phyloP scores from a whole-genome alignment of 2,113 vertebrate species.

The Hyla sarda region DNA sequence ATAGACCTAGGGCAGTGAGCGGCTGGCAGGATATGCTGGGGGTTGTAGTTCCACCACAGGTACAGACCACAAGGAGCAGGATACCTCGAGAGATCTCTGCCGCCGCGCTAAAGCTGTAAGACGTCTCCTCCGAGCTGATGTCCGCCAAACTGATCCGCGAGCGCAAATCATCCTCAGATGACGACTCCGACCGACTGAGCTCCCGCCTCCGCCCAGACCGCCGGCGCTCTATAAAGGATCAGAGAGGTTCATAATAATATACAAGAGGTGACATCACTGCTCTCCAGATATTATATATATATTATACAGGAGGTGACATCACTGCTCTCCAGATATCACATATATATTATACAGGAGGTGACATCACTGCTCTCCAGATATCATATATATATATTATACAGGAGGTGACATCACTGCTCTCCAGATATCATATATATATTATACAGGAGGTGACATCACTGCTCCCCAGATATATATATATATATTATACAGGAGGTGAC shows the following conservation, averaged over 20 bases:
- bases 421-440: too few relatives aligned
- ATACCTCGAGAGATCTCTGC: not conserved
- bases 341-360: too few relatives aligned
- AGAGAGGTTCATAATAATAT: too few relatives aligned
- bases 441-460: too few relatives aligned
- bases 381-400: too few relatives aligned
- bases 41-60: not conserved
- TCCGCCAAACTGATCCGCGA: slow-evolving; percentile 76
- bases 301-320: too few relatives aligned
- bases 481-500: too few relatives aligned
- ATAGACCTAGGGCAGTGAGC: not conserved
- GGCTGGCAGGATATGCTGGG: not conserved
- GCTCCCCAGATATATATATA: too few relatives aligned
- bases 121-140: slow-evolving; percentile 74
- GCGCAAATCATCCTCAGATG: slow-evolving; percentile 65
- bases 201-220: not conserved
- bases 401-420: too few relatives aligned
- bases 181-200: not conserved
- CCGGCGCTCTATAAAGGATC: not conserved
- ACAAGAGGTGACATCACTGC: not conserved
- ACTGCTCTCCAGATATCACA: too few relatives aligned
- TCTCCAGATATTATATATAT: too few relatives aligned
- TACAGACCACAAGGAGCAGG: not conserved
- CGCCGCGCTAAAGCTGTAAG: slow-evolving; percentile 67
- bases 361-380: too few relatives aligned